Conservation (phyloP, 2,888 invertebrate genomes). For the Meganola albula region DNA sequence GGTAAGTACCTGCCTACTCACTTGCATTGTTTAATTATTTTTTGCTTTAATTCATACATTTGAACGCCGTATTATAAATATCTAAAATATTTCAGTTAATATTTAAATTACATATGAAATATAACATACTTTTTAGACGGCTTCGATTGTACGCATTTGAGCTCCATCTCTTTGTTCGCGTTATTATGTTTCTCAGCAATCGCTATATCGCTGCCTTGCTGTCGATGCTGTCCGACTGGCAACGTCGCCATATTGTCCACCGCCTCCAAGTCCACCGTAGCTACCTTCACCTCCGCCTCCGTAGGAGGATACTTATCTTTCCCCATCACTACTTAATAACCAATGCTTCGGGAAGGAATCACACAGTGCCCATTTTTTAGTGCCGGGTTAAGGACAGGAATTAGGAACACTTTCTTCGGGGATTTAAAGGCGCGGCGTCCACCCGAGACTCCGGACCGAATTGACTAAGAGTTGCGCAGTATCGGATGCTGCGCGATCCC, state of each 20-base stretch:
- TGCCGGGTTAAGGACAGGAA: constrained; percentile 47
- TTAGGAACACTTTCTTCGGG: constrained; percentile 54
- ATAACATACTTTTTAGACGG: constrained; percentile 87
- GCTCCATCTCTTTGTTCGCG: constrained; percentile 91
- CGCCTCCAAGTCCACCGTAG: constrained; percentile 91
- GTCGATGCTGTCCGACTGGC: constrained; percentile 87
- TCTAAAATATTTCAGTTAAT: no score
- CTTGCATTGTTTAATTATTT: no score
- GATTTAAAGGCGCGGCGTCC: constrained; percentile 56
- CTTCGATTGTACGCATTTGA: constrained; percentile 89
- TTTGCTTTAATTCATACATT: no score
- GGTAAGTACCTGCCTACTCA: no score
- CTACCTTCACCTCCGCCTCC: constrained; percentile 90
- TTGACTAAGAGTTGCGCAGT: constrained; percentile 69
- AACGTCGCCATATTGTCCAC: constrained; percentile 94
- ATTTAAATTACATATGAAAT: no score
- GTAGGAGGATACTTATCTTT: constrained; percentile 70
- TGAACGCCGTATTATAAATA: no score
- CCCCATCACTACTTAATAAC: constrained; percentile 55
- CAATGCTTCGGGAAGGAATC: constrained; percentile 32
- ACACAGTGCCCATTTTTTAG: constrained; percentile 41
- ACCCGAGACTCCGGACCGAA: constrained; percentile 51
- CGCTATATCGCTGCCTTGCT: constrained; percentile 82
- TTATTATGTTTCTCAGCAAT: constrained; percentile 89
- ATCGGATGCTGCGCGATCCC: constrained; percentile 65